Base-by-base conservation (phyloP, 2,888 invertebrate species). In the Aricia artaxerxes region DNA sequence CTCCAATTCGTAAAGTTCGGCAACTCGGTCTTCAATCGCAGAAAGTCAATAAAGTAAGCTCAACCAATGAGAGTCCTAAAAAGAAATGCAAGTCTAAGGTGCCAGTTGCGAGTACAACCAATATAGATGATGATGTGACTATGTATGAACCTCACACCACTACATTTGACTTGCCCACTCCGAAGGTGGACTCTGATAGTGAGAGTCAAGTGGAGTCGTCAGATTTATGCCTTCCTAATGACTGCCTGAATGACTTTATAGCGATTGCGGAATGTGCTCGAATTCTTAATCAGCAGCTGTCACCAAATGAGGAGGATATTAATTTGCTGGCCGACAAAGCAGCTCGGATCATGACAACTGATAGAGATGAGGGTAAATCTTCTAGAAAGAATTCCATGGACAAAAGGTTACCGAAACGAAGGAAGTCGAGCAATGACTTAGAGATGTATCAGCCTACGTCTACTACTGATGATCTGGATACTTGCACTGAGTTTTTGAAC, bases 111-210 rank as follows among this genome's bases (percentile, higher is more conserved):
- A 90, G 88, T 0, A 87, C 89, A 13, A 85, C 87, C 7, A 91
- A 91, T 84, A 86, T 85, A 80, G 77, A 85, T 24, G 93, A 90
- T 79, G 94, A 94, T 81, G 87, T 94, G 0, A 94, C 94, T 0
- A 94, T 94, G 94, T 95, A 94, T 2, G 95, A 95, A 82, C 88
- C 93, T 0, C 93, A 93, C 61, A 93, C 94, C n/a, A 93, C 93
- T 0, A 93, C 93, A 0, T 86, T 89, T 0, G 94, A 94, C 78
- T 88, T 91, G 60, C 90, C 92, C 0, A 84, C 88, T 2, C 87
- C 87, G 82, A 90, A 88, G 6, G 93, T 93, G 0, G 94, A 95
- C 81, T 94, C 94, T 0, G 94, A 95, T 79, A 92, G 91, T 0
- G 95, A 94, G 77, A 88, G 83, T 0, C 91, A 92, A 1, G 89